Base-by-base conservation (phyloP, 2,113 vertebrate species). In the Ciconia maguari region DNA sequence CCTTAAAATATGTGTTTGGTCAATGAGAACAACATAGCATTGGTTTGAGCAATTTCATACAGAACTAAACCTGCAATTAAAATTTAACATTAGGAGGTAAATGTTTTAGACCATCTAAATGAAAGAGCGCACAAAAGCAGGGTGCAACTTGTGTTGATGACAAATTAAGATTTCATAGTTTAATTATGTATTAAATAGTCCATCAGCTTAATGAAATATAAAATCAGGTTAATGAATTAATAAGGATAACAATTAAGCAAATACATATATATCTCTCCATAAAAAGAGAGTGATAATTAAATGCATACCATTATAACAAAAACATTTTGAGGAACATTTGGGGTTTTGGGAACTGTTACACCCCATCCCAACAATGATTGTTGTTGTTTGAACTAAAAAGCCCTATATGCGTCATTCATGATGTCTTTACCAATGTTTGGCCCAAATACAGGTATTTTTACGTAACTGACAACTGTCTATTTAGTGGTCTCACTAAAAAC, bases 401-500 rank as follows among this genome's bases (percentile, higher is more conserved):
- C 52, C 52, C 13, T 44, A 41, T 36, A 60, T 95, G 78, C 34
- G 25, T 96, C 91, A 94, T 72, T 87, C 89, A 9, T 0, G 0
- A 64, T 22, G 65, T 11, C 77, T 87, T 94, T 76, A 72, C 70
- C 84, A 87, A 65, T 1, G 1, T 58, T 88, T 96, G 84, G 61
- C 81, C 70, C 84, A 76, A 91, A 89, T 69, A 16, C 65, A 91
- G 87, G 75, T 93, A 91, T 96, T 96, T 95, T 93, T 90, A 24
- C 48, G 4, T 58, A 95, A 85, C 52, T 46, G 6, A 11, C 62
- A 85, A 91, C 84, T 83, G 81, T 77, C 49, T 83, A 70, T 61
- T 96, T 97, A 87, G 96, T 94, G 94, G 93, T 83, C 93, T 95
- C 0, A 7, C 94, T 97, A 96, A 95, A 96, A 96, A 93, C 82